These are phyloP conservation scores for Sphaerophoria taeniata DNA, from an alignment of 2,888 invertebrate species.

Conservation along the genomic window DNA sequence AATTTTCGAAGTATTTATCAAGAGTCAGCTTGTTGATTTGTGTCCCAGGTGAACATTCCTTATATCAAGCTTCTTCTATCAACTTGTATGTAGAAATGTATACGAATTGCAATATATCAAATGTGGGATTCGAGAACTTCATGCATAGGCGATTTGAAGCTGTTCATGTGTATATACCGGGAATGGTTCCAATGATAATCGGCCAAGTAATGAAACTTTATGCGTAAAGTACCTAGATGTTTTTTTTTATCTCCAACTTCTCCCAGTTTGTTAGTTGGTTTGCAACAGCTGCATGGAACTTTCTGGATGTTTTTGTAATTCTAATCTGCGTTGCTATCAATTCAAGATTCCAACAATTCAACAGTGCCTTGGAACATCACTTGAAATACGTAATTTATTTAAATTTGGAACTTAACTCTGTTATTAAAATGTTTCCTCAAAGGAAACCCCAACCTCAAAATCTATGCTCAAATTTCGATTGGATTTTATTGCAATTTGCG, in stretches of 20 bases:
- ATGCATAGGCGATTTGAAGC: slow-evolving; percentile 17
- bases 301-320: slow-evolving; percentile 64
- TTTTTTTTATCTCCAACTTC: not conserved
- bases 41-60: slow-evolving; percentile 47
- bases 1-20: not conserved
- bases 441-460: slow-evolving; percentile 25
- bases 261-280: slow-evolving; percentile 47
- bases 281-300: slow-evolving; percentile 66
- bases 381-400: slow-evolving; percentile 38
- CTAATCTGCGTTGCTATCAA: slow-evolving; percentile 61
- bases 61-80: slow-evolving; percentile 41
- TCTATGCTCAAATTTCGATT: slow-evolving; percentile 57
- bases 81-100: slow-evolving; percentile 13
- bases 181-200: slow-evolving; percentile 19
- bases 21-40: not conserved
- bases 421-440: not conserved
- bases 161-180: slow-evolving; percentile 44
- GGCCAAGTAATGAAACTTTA: slow-evolving; percentile 39
- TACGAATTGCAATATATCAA: slow-evolving; percentile 43
- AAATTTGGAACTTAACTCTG: not conserved
- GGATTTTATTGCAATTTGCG: slow-evolving; percentile 64
- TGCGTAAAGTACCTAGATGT: not conserved
- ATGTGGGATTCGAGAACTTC: not conserved
- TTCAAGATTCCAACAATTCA: slow-evolving; percentile 56
- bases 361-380: slow-evolving; percentile 32